Percentiles rank a stretch among this genome's conserved stretches.
These are phyloP conservation scores for Hylaeus anthracinus DNA, from an alignment of 1,140 invertebrate species.

Conservation along the genomic window DNA sequence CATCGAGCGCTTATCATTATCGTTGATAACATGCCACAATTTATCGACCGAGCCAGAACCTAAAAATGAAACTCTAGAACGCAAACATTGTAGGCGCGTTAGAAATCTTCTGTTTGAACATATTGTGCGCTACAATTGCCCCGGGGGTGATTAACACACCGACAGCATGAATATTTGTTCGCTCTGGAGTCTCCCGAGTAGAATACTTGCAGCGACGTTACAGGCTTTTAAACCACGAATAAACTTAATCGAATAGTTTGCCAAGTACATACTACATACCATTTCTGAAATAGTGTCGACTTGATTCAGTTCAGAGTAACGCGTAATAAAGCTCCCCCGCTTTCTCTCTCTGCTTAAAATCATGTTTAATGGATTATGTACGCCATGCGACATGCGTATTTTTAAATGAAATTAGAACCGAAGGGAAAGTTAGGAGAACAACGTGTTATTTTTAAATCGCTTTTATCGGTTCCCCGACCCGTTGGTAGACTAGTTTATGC, in stretches of 20 bases:
- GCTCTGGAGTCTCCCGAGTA: no score
- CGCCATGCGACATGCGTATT: no score
- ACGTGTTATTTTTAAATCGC: background rate
- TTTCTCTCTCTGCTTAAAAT: background rate
- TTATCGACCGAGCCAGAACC: background rate
- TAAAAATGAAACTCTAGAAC: background rate
- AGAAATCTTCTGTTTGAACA: background rate
- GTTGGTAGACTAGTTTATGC: background rate
- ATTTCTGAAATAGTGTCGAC: slow-evolving; percentile 22
- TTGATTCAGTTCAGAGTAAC: background rate
- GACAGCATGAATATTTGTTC: no score
- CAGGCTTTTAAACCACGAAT: background rate
- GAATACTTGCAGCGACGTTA: background rate
- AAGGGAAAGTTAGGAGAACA: no score
- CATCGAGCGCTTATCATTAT: background rate
- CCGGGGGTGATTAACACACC: no score
- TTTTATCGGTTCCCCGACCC: background rate
- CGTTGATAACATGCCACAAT: background rate
- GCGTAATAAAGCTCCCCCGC: background rate
- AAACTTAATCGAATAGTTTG: slow-evolving; percentile 6
- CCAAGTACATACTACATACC: background rate
- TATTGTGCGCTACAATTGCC: background rate
- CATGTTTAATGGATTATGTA: background rate
- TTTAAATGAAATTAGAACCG: no score
- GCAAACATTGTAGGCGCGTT: background rate